phyloP scores from a whole-genome alignment of 2,888 invertebrate species.

The Mythimna albipuncta region DNA sequence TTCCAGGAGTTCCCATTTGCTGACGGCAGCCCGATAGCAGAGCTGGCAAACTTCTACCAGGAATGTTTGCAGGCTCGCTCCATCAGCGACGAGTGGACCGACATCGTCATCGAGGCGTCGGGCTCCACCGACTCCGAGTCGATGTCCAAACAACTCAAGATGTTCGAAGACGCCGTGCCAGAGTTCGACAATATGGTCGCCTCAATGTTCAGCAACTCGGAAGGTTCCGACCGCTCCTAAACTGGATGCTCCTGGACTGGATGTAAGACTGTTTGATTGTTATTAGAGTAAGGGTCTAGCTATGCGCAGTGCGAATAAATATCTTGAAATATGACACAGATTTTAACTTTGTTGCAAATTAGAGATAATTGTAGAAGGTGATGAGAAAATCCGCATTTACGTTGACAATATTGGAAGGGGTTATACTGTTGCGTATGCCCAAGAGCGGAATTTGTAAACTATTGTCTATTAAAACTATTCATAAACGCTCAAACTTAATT shows the following conservation, averaged over 20 bases:
- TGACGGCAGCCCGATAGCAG: conserved; percentile 93
- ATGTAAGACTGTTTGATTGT: conserved; percentile 61
- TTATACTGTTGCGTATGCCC: conserved; percentile 15
- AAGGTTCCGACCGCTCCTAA: conserved; percentile 75
- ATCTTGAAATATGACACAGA: conserved; percentile 20
- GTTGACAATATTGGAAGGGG: background rate
- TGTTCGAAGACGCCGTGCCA: conserved; percentile 93
- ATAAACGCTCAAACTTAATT: background rate
- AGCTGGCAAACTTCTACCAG: conserved; percentile 94
- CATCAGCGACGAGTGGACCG: conserved; percentile 79
- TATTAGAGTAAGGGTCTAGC: conserved; percentile 49
- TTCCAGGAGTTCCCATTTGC: conserved; percentile 95
- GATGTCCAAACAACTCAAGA: conserved; percentile 93
- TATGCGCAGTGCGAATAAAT: conserved; percentile 56
- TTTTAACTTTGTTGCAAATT: conserved; percentile 25
- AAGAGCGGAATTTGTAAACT: conserved; percentile 8
- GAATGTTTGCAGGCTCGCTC: conserved; percentile 93
- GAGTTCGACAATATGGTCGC: conserved; percentile 95
- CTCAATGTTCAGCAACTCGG: conserved; percentile 91
- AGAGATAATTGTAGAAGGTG: background rate
- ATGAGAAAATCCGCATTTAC: conserved; percentile 38
- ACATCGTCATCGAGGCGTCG: conserved; percentile 68
- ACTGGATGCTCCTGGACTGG: conserved; percentile 26
- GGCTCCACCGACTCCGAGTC: conserved; percentile 86
- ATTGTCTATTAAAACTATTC: conserved; percentile 20